These are phyloP conservation scores for Ashinkailepas kermadecensis DNA, from an alignment of 2,888 invertebrate species.

Conservation along the genomic window DNA sequence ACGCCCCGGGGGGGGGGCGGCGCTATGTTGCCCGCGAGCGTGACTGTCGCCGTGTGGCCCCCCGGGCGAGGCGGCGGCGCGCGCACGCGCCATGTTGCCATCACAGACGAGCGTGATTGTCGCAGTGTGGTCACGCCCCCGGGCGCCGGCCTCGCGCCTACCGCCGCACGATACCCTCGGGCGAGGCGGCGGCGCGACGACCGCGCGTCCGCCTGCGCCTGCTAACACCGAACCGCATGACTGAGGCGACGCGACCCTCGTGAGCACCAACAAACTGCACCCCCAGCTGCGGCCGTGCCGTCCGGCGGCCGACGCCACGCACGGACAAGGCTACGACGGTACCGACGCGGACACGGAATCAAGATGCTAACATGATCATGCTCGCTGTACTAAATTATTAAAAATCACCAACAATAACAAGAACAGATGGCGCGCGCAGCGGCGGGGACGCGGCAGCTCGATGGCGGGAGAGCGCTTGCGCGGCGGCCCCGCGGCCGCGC, in stretches of 20 bases:
- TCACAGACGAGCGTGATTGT: no score
- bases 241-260: no score
- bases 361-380: not conserved
- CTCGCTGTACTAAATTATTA: slow-evolving; percentile 13
- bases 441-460: not conserved
- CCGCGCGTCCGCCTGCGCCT: no score
- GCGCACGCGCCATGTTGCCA: no score
- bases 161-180: slow-evolving; percentile 41
- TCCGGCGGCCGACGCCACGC: not conserved
- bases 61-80: no score
- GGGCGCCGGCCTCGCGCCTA: slow-evolving; percentile 42
- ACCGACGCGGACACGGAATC: not conserved
- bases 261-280: no score
- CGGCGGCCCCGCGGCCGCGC: no score
- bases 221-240: no score
- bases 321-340: not conserved
- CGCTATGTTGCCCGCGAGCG: no score
- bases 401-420: slow-evolving; percentile 16
- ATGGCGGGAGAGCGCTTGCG: no score
- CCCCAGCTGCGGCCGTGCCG: not conserved
- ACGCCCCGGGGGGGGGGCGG: slow-evolving; percentile 43
- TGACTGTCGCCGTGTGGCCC: no score
- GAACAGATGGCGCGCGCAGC: not conserved
- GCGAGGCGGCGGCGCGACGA: not conserved
- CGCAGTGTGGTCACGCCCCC: slow-evolving; percentile 38